phyloP scores from a whole-genome alignment of 1,140 invertebrate genomes.

The Scaptomyza pallida region DNA sequence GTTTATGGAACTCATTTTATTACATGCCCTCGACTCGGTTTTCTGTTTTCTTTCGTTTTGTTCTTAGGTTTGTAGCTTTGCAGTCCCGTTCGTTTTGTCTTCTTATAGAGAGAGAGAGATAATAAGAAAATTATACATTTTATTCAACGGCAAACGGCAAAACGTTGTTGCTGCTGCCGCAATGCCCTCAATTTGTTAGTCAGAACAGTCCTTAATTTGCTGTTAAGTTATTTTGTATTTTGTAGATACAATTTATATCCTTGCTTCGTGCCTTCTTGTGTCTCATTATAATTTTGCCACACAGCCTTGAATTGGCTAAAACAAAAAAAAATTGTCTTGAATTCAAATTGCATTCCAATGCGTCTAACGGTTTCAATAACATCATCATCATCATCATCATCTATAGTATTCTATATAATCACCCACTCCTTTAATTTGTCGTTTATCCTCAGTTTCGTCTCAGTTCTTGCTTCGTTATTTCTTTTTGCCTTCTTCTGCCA shows the following conservation, averaged over 20 bases:
- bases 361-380: conserved; percentile 71
- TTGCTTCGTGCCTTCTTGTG: conserved; percentile 20
- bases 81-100: conserved; percentile 39
- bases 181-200: conserved; percentile 74
- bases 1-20: conserved; percentile 82
- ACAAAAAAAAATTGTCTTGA: background rate
- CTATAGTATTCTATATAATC: conserved; percentile 30
- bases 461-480: background rate
- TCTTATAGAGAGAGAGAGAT: conserved; percentile 54
- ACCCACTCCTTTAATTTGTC: conserved; percentile 49
- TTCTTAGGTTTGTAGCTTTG: conserved; percentile 19
- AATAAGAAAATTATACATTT: conserved; percentile 84
- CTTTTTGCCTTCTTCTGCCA: conserved; percentile 19
- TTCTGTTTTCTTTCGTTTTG: no score
- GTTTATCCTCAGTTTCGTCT: conserved; percentile 60
- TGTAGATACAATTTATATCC: conserved; percentile 28
- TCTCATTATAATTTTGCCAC: conserved; percentile 47
- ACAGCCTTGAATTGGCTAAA: conserved; percentile 40
- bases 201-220: conserved; percentile 63
- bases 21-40: conserved; percentile 30
- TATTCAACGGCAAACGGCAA: conserved; percentile 58
- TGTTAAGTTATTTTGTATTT: conserved; percentile 63
- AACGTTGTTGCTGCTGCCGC: conserved; percentile 59
- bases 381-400: conserved; percentile 36
- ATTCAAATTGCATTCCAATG: conserved; percentile 74